phyloP scores from a whole-genome alignment of 2,888 invertebrate genomes.

The Oeneis ivallda region DNA sequence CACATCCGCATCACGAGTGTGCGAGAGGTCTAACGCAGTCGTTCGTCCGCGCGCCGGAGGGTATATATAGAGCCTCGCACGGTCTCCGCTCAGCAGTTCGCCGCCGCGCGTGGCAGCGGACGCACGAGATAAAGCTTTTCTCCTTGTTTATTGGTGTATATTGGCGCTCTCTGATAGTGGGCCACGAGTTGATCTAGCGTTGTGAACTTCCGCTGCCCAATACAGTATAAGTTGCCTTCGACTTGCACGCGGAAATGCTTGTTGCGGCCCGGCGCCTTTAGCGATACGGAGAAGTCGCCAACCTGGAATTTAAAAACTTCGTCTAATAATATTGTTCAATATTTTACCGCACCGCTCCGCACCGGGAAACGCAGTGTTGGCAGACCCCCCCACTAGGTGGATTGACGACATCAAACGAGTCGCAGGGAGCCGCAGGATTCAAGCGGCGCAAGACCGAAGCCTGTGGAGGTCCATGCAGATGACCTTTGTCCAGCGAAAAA shows the following conservation, averaged over 20 bases:
- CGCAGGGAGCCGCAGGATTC: no score
- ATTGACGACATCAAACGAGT: neutral
- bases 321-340: neutral
- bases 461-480: no score
- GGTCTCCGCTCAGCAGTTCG: slow-evolving; percentile 54
- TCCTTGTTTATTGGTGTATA: slow-evolving; percentile 98
- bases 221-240: slow-evolving; percentile 95
- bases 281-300: slow-evolving; percentile 98
- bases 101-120: slow-evolving; percentile 86
- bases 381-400: neutral
- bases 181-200: slow-evolving; percentile 97
- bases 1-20: slow-evolving; percentile 19
- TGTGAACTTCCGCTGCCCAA: slow-evolving; percentile 98
- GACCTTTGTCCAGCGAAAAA: no score
- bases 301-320: slow-evolving; percentile 83
- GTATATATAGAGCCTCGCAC: slow-evolving; percentile 21
- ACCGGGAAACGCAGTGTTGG: neutral
- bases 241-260: slow-evolving; percentile 99
- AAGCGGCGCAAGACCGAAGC: no score
- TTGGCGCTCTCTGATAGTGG: slow-evolving; percentile 99
- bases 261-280: slow-evolving; percentile 98
- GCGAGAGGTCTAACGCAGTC: slow-evolving; percentile 14
- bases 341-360: no score
- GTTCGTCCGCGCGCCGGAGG: slow-evolving; percentile 20
- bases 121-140: slow-evolving; percentile 98